Conservation (phyloP, 2,113 vertebrate genomes). For the Piaya cayana region DNA sequence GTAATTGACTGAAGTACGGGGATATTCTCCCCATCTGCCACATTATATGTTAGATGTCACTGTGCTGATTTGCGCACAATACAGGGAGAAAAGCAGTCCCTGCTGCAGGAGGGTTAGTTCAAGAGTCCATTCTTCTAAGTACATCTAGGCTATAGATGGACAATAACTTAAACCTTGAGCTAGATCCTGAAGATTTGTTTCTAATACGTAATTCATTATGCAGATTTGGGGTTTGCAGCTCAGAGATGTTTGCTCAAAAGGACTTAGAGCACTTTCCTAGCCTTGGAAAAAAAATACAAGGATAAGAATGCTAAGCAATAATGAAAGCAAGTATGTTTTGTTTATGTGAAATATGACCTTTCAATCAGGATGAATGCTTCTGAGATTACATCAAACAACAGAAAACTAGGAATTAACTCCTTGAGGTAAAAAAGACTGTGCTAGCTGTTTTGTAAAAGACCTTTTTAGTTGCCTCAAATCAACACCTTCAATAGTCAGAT, state of each 20-base stretch:
- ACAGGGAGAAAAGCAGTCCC: background rate
- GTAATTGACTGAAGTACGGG: background rate
- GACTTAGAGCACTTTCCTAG: background rate
- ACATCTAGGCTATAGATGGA: too few species aligned
- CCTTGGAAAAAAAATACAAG: background rate
- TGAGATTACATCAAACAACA: background rate
- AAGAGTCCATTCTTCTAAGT: background rate
- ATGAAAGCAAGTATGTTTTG: background rate
- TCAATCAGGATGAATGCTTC: background rate
- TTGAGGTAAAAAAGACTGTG: background rate
- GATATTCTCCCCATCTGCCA: background rate
- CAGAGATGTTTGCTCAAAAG: background rate
- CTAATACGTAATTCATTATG: background rate
- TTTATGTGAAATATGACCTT: background rate
- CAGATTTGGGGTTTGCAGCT: background rate
- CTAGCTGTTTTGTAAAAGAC: background rate
- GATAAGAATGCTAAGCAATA: background rate
- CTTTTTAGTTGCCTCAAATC: background rate
- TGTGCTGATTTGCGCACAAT: accelerated
- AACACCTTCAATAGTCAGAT: background rate
- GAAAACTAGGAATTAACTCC: background rate
- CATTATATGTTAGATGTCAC: background rate
- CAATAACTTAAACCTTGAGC: background rate
- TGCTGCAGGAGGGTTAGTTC: background rate
- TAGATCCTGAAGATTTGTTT: background rate